Base-by-base conservation (phyloP, 2,797 vertebrate species). In the Chiroxiphia lanceolata region DNA sequence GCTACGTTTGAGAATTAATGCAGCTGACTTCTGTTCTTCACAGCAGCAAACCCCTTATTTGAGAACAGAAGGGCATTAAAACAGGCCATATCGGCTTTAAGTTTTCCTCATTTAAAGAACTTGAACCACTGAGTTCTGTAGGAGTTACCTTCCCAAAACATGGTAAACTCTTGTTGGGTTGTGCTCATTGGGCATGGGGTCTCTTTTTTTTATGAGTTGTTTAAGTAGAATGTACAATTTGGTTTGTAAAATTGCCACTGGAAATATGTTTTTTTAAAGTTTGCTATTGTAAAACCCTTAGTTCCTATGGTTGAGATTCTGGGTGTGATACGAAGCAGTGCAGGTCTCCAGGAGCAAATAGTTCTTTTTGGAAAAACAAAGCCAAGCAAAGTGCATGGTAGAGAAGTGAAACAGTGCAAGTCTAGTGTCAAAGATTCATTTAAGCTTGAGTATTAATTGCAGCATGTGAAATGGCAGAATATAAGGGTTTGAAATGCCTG, bases 361-460 rank as follows among this genome's bases (percentile, higher is more conserved):
- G 3, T 40, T 31, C 3, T 14, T 40, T 23, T 13, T 50, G 40
- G 36, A 38, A 54, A 89, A 59, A 51, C 18, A 64, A 90, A 84
- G 63, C 16, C 11, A 29, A 61, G 45, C 17, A 9, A 63, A 77
- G 33, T 16, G 29, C 34, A 9, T 67, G 54, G 42, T 42, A 40
- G 57, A 81, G 50, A 34, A 87, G 83, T 1, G 11, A 40, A 84
- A 51, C 1, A 21, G 29, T 68, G 53, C 63, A 85, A 80, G 31
- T 29, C 44, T 60, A 38, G 57, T 83, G 91, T 93, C 80, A 87
- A 22, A 87, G 51, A 82, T 94, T 76, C 0, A 0, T 93, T 86
- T 63, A 84, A 79, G 36, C 70, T 70, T 26, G 20, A 90, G n/a
- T 69, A 4, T 84, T 84, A 89, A 94, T 76, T 77, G 81, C 88